Evolutionary conservation across 2,113 vertebrate species (phyloP).

Genomic region (Brachionichthys hirsutus): DNA sequence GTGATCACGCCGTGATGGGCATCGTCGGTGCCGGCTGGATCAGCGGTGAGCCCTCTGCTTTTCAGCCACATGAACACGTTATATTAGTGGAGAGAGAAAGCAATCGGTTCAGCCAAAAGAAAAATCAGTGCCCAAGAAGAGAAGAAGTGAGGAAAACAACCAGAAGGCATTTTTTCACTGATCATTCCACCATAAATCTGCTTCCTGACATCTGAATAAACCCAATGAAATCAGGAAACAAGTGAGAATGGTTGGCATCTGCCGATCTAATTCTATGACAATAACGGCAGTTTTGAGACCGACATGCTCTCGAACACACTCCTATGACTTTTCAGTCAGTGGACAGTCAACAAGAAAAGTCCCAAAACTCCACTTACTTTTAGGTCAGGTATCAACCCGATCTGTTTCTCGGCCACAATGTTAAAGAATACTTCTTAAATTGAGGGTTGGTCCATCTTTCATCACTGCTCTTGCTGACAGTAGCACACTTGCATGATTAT

Average conservation of each 20-base stretch:
- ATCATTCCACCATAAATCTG: no score
- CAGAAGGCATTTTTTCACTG: no score
- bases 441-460: neutral
- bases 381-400: neutral
- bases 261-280: neutral
- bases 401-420: neutral
- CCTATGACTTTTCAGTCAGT: neutral
- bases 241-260: no score
- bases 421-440: neutral
- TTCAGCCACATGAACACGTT: no score
- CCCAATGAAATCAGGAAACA: neutral
- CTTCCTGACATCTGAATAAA: neutral
- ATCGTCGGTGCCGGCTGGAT: neutral
- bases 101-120: no score
- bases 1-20: conserved; percentile 4
- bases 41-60: no score
- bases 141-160: no score
- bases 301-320: neutral
- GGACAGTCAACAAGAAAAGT: neutral
- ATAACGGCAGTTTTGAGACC: neutral
- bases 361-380: neutral
- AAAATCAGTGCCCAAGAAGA: no score
- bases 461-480: neutral
- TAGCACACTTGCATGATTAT: neutral
- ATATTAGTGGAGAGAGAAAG: no score